A percentile compares a stretch with the other conserved stretches of the same genome.
phyloP scores from a whole-genome alignment of 2,113 vertebrate species.

The Camelus dromedarius region DNA sequence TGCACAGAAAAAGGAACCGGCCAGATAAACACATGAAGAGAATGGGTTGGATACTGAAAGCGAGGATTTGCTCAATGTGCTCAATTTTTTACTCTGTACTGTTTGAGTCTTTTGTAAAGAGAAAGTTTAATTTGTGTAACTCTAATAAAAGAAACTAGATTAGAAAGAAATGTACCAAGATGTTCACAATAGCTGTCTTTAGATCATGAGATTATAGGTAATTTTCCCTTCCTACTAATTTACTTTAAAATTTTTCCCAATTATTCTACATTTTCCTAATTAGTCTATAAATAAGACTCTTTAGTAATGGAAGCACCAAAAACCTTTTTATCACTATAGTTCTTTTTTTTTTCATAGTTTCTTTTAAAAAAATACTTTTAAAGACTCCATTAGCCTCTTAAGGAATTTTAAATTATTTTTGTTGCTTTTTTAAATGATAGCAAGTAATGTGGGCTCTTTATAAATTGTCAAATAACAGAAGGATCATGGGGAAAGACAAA shows the following conservation, averaged over 20 bases:
- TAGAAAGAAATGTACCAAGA: constrained; percentile 60
- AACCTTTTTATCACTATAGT: not conserved
- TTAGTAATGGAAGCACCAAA: constrained; percentile 54
- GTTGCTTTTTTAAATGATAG: constrained; percentile 65
- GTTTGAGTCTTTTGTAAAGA: constrained; percentile 57
- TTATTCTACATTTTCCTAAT: constrained; percentile 60
- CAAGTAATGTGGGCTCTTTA: constrained; percentile 18
- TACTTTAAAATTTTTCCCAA: constrained; percentile 60
- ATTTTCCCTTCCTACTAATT: constrained; percentile 61
- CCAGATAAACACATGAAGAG: not conserved
- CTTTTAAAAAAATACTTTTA: constrained; percentile 36
- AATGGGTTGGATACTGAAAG: not conserved
- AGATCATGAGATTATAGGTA: constrained; percentile 59
- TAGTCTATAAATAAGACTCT: constrained; percentile 69
- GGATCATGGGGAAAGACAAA: not conserved
- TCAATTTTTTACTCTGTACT: constrained; percentile 9
- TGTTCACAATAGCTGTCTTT: constrained; percentile 63
- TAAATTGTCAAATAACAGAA: constrained; percentile 67
- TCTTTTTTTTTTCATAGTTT: constrained; percentile 29
- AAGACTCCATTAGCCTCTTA: constrained; percentile 70
- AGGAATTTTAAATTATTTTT: constrained; percentile 62
- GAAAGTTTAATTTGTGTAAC: constrained; percentile 61
- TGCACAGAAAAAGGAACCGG: not conserved
- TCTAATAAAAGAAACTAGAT: not conserved
- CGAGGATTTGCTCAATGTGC: not conserved